These are phyloP conservation scores for Tetragonisca angustula DNA, from an alignment of 2,888 invertebrate genomes.

Conservation along the genomic window DNA sequence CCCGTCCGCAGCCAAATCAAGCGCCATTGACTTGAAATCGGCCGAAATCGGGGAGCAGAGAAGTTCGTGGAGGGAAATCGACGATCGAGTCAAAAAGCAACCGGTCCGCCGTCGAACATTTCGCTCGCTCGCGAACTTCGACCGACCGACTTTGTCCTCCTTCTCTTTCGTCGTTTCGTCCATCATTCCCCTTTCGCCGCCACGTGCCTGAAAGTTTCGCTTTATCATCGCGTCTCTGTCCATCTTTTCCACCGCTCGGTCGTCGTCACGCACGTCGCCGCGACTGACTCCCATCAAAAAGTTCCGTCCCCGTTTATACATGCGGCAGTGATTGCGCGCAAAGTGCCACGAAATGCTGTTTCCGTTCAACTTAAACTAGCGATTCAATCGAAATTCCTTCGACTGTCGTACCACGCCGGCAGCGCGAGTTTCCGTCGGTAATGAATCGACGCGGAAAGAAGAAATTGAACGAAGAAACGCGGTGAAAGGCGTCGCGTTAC, in stretches of 20 bases:
- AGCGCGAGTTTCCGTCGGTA: not conserved
- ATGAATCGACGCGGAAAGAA: slow-evolving; percentile 1
- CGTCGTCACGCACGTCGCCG: slow-evolving; percentile 26
- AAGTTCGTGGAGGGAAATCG: slow-evolving; percentile 69
- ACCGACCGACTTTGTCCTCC: slow-evolving; percentile 57
- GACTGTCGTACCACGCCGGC: not conserved
- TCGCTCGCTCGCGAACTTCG: slow-evolving; percentile 52
- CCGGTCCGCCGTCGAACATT: slow-evolving; percentile 6
- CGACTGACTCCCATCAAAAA: slow-evolving; percentile 26
- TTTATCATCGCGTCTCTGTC: slow-evolving; percentile 48
- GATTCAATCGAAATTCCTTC: slow-evolving; percentile 21
- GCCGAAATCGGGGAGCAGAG: slow-evolving; percentile 32
- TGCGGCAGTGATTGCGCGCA: slow-evolving; percentile 13
- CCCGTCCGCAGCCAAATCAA: slow-evolving; percentile 51
- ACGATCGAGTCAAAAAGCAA: slow-evolving; percentile 74
- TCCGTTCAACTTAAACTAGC: slow-evolving; percentile 22
- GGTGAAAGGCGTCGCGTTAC: not conserved
- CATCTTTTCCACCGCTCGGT: slow-evolving; percentile 22
- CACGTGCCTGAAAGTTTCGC: slow-evolving; percentile 2
- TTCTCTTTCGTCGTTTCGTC: slow-evolving; percentile 36
- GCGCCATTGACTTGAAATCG: slow-evolving; percentile 61
- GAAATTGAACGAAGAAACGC: not conserved
- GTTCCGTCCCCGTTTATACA: slow-evolving; percentile 24
- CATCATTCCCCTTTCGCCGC: slow-evolving; percentile 27
- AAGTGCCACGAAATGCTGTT: slow-evolving; percentile 21